Evolutionary conservation across 2,113 vertebrate genomes (phyloP).

Genomic region (Thamnophis sirtalis): DNA sequence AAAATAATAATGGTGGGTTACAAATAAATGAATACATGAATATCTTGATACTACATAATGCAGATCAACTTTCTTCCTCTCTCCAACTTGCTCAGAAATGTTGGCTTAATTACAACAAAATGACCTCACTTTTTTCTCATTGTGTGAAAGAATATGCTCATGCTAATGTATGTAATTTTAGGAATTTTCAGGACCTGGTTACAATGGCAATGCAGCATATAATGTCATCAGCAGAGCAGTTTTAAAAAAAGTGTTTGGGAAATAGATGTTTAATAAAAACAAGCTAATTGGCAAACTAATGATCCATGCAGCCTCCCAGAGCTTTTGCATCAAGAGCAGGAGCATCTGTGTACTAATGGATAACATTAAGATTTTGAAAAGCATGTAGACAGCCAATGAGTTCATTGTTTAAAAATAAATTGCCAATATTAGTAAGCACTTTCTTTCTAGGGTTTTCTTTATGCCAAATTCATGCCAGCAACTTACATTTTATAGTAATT

Average conservation of each 20-base stretch:
- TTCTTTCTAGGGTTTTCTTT: conserved; percentile 38
- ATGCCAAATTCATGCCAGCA: conserved; percentile 43
- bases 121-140: background rate
- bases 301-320: conserved; percentile 6
- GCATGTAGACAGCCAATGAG: conserved; percentile 35
- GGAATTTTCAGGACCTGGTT: background rate
- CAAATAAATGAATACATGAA: background rate
- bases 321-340: conserved; percentile 4
- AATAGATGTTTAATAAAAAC: conserved; percentile 39
- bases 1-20: background rate
- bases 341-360: conserved; percentile 32
- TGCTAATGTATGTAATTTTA: background rate
- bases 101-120: background rate
- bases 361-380: conserved; percentile 36
- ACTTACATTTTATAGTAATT: conserved; percentile 12
- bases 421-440: conserved; percentile 47
- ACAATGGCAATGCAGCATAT: background rate
- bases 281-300: conserved; percentile 35
- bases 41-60: background rate
- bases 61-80: background rate
- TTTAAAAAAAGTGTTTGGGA: conserved; percentile 2
- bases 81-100: background rate
- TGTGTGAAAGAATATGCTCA: background rate
- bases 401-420: conserved; percentile 42
- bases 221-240: background rate